A percentile compares a stretch with the other conserved stretches of the same genome.
Evolutionary conservation across 2,113 vertebrate species (phyloP).

Genomic region (Vombatus ursinus): DNA sequence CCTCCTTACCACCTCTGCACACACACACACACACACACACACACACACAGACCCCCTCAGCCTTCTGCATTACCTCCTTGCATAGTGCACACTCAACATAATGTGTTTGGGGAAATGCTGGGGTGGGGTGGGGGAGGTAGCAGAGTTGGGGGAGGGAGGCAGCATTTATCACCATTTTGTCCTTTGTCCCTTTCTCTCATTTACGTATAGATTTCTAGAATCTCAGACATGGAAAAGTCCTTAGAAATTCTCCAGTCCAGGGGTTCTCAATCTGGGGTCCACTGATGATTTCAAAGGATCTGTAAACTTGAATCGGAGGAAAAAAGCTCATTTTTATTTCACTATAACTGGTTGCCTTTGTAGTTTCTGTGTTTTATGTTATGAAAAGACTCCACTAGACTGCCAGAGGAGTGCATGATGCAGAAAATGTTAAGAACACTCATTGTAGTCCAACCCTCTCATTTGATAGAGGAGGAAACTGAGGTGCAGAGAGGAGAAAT

Average conservation of each 20-base stretch:
- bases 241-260: not conserved
- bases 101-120: not conserved
- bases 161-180: constrained; percentile 1
- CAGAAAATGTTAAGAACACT: not conserved
- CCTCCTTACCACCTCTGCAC: not conserved
- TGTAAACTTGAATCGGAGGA: not conserved
- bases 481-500: not conserved
- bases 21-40: not conserved
- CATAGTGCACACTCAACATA: not conserved
- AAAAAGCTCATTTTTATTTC: not conserved
- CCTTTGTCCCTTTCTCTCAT: not conserved
- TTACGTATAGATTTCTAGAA: not conserved
- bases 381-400: not conserved
- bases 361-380: not conserved
- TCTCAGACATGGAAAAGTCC: not conserved
- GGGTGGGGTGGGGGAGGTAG: not conserved
- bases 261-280: not conserved
- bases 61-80: not conserved
- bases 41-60: not conserved
- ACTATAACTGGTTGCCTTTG: not conserved
- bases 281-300: not conserved
- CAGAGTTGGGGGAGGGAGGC: not conserved
- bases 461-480: not conserved
- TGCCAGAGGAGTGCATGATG: not conserved
- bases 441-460: not conserved